These are phyloP conservation scores for Euclidia mi DNA, from an alignment of 2,888 invertebrate species.

Conservation along the genomic window DNA sequence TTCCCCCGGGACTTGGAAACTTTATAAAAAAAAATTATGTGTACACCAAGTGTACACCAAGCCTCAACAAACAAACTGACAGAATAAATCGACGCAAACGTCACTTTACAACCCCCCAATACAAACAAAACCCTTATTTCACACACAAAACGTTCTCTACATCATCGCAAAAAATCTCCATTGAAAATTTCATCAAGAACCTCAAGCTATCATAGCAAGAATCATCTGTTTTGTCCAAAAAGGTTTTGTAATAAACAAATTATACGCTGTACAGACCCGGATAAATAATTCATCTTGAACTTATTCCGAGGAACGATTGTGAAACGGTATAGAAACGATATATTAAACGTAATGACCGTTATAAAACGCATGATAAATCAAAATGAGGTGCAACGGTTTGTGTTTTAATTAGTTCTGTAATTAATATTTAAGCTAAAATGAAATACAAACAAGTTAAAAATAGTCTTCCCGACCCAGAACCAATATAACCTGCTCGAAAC, in stretches of 20 bases:
- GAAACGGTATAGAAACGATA: constrained; percentile 1
- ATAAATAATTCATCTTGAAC: constrained; percentile 61
- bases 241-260: constrained; percentile 54
- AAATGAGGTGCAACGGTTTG: too few species aligned
- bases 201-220: constrained; percentile 12
- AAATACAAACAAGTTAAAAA: too few species aligned
- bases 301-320: constrained; percentile 35
- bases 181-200: constrained; percentile 37
- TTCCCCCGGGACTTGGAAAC: too few species aligned
- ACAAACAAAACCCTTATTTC: constrained; percentile 11
- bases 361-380: too few species aligned
- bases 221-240: constrained; percentile 43
- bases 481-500: too few species aligned
- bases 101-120: background rate
- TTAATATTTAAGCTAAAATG: too few species aligned
- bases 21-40: too few species aligned
- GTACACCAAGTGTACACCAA: too few species aligned
- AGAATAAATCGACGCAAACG: background rate
- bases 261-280: constrained; percentile 55
- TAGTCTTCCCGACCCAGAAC: too few species aligned
- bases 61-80: background rate
- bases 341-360: background rate
- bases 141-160: constrained; percentile 13
- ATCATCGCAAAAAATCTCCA: constrained; percentile 11
- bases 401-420: too few species aligned